Base-by-base conservation (phyloP, 92 coral and sea anemone genomes). In the Palythoa heliodiscus region DNA sequence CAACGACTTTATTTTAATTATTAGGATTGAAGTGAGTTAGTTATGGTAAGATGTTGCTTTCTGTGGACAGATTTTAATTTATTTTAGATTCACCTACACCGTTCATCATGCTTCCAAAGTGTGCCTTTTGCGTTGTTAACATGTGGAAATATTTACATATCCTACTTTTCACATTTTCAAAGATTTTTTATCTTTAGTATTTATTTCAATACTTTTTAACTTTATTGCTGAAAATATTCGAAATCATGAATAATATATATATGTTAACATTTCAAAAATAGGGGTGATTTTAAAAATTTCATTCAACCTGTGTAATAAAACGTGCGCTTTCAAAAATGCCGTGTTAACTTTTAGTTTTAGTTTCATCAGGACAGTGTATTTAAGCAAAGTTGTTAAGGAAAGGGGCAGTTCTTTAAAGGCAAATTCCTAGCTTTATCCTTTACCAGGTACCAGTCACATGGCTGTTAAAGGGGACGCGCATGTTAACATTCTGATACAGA, bases 1-100 rank as follows among this genome's bases (percentile, higher is more conserved):
- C 84, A 80, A 52, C 84, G 73, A 66, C 47, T 78, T 64, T 80
- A 43, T 43, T 80, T 80, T 80, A 40, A 48, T 80, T 22, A 1
- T 11, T 61, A 63, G 58, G 38, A 64, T 19, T 78, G 61, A 13
- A 19, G 19, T 15, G 54, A 11, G 70, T 60, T 19, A 0, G 24
- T 60, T 19, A 0, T 52, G 16, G 16, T 58, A 2, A 58, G 20
- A 12, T 1, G 20, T n/a, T 63, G n/a, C 22, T 20, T 63, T 63
- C n/a, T 63, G 3, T 63, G 22, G 10, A 63, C 22, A 19, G 25
- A 63, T n/a, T 60, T 12, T 3, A 19, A 63, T 63, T 63, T 22
- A 63, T 63, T 63, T 63, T 63, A 63, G 69, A 63, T 63, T 4
- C 10, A 10, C 69, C 23, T 17, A 10, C 69, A 17, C 11, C 23